Conservation (phyloP, 2,113 vertebrate species). For the Carassius gibelio region DNA sequence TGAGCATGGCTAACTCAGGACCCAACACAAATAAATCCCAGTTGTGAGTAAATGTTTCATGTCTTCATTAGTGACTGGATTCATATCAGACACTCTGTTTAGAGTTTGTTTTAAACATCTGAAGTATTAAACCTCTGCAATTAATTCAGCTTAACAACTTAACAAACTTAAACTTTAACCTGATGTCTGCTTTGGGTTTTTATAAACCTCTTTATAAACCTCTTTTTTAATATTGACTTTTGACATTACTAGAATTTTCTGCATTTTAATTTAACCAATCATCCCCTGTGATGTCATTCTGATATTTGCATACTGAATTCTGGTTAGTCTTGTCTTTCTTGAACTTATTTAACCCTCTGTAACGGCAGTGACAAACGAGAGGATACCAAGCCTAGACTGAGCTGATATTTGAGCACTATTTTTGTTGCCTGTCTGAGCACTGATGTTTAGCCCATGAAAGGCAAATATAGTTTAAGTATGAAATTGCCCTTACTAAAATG, state of each 20-base stretch:
- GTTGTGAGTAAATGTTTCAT: slow-evolving; percentile 83
- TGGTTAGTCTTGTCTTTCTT: not conserved
- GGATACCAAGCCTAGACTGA: not conserved
- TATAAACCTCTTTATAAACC: not conserved
- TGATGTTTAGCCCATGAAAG: not conserved
- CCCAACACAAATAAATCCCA: slow-evolving; percentile 97
- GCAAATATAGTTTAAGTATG: not conserved
- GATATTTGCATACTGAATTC: not conserved
- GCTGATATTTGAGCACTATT: not conserved
- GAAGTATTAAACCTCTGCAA: not conserved
- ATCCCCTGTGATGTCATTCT: not conserved
- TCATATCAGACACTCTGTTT: not conserved
- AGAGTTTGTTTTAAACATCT: not conserved
- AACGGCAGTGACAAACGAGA: not conserved
- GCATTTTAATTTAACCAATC: not conserved
- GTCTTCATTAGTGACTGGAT: not conserved
- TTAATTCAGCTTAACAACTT: too few species aligned
- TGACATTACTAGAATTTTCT: not conserved
- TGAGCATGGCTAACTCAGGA: slow-evolving; percentile 98
- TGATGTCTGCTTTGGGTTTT: not conserved
- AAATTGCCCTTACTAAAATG: not conserved
- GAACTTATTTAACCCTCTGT: not conserved
- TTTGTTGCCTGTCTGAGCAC: not conserved
- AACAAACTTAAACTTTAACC: too few species aligned
- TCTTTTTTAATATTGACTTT: not conserved